Percentiles rank a stretch among this genome's conserved stretches.
Conservation (phyloP, 2,888 invertebrate species). For the Dolomedes plantarius region DNA sequence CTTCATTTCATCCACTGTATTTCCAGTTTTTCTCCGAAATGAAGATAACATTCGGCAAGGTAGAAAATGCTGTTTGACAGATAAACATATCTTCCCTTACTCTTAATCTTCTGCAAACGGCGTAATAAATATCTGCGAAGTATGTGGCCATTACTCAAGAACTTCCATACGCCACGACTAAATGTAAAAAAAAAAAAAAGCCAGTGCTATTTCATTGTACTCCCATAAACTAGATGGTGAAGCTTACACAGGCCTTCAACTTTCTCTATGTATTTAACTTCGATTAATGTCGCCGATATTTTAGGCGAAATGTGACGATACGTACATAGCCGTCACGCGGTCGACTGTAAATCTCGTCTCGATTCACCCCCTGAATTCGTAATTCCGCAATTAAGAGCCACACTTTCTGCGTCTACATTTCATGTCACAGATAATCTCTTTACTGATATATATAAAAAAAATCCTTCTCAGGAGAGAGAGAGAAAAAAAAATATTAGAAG, state of each 20-base stretch:
- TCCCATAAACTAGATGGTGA: slow-evolving; percentile 40
- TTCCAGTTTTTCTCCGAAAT: background rate
- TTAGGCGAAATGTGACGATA: slow-evolving; percentile 54
- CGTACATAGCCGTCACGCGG: slow-evolving; percentile 29
- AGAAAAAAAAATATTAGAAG: background rate
- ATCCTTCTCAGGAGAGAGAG: background rate
- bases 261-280: slow-evolving; percentile 55
- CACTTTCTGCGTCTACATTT: slow-evolving; percentile 46
- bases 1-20: background rate
- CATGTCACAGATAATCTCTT: slow-evolving; percentile 56
- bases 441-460: slow-evolving; percentile 1
- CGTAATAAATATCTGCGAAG: slow-evolving; percentile 8
- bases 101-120: slow-evolving; percentile 8
- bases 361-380: slow-evolving; percentile 56
- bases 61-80: background rate
- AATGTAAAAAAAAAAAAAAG: background rate
- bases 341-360: slow-evolving; percentile 17
- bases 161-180: background rate
- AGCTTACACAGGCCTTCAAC: slow-evolving; percentile 26
- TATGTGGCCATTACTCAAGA: slow-evolving; percentile 6
- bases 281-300: slow-evolving; percentile 63
- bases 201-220: background rate
- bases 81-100: background rate
- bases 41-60: slow-evolving; percentile 4
- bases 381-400: slow-evolving; percentile 63